Evolutionary conservation across 1,140 invertebrate genomes (phyloP), one percentile per base, ranked within the genome.

Genomic region (Nymphalis io): DNA sequence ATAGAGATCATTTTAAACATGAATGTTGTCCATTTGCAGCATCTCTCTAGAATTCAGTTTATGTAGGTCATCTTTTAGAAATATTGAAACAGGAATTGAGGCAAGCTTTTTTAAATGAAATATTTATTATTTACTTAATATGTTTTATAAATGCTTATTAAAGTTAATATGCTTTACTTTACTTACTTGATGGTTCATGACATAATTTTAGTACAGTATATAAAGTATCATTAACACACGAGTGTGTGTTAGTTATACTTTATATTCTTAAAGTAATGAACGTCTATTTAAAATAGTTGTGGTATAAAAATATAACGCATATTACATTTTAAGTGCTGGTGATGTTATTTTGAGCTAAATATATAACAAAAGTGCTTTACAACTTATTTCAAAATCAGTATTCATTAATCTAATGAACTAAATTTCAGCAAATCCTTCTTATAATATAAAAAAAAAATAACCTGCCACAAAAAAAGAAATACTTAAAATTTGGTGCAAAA

Each of bases 21-120:
- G 60, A 70, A 70, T 40, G 68, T 58, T 63, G 60, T 63, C 68
- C 60, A 63, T 70, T 70, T 70, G 68, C 40, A 57, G 53, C 67
- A 48, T 55, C 59, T 73, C 55, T 38, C 59, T 33, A 61, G 27
- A 42, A 51, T 53, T 60, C 40, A 12, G 53, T 59, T 64, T 65
- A 74, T 64, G 38, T 74, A 74, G 68, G 68, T 74, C 73, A 65
- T 38, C 59, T 44, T 53, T 71, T 74, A 71, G 57, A 71, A 68
- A 65, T 71, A 61, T 68, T 69, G 46, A 63, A 70, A 70, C 44
- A 59, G 42, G 48, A 27, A 57, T 57, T 62, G 23, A 20, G 16
- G 23, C 21, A 13, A 55, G 18, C 23, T 61, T 46, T 20, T 48
- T 3, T 16, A 12, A 48, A 61, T 33, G 27, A 42, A 61, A 46